Percentiles rank a stretch among this genome's conserved stretches.
Conservation (phyloP, 2,888 invertebrate genomes). For the Dynastes maya region DNA sequence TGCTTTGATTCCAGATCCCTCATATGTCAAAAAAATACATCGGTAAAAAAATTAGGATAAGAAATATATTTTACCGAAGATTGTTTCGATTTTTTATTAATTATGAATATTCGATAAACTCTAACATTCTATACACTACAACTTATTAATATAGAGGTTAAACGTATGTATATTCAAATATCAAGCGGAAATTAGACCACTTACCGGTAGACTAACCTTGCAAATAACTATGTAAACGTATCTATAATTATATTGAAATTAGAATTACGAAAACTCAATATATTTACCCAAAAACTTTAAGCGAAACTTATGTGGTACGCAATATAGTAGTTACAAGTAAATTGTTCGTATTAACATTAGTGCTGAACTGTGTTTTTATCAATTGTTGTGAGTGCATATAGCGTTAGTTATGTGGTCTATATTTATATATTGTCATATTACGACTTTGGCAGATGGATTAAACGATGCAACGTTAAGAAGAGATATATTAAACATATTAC, state of each 20-base stretch:
- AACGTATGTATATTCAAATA: neutral
- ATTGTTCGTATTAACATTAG: neutral
- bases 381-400: neutral
- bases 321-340: neutral
- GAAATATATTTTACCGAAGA: too few relatives aligned
- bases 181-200: neutral
- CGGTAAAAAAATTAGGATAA: too few relatives aligned
- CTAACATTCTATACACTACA: too few relatives aligned
- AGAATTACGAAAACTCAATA: neutral
- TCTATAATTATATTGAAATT: neutral
- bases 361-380: neutral
- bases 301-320: neutral
- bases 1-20: too few relatives aligned
- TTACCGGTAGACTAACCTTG: neutral
- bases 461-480: constrained; percentile 31
- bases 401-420: neutral
- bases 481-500: constrained; percentile 38
- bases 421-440: neutral
- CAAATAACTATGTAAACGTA: neutral
- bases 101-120: too few relatives aligned
- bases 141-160: too few relatives aligned
- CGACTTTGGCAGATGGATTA: constrained; percentile 7
- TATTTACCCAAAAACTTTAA: neutral
- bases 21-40: too few relatives aligned
- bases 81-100: too few relatives aligned